A percentile compares a stretch with the other conserved stretches of the same genome.
Conservation (phyloP, 2,888 invertebrate species). For the Apotomis turbidana region DNA sequence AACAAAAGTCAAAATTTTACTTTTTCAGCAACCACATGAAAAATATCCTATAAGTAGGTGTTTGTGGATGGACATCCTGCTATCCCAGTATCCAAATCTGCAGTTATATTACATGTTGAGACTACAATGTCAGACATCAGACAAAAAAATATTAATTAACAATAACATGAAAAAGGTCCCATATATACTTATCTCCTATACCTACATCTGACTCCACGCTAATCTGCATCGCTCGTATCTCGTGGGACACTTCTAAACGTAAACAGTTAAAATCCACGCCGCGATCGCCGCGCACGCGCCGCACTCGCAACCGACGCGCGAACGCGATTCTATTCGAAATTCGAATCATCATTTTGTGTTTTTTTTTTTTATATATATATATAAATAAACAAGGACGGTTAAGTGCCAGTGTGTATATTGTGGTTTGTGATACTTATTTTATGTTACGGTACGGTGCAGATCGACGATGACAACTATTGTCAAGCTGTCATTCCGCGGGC, state of each 20-base stretch:
- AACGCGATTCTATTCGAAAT: constrained; percentile 48
- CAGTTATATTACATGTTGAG: no score
- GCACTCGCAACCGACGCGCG: constrained; percentile 49
- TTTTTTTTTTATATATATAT: constrained; percentile 29
- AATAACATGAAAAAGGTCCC: no score
- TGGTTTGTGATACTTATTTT: constrained; percentile 46
- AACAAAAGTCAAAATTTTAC: no score
- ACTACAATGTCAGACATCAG: no score
- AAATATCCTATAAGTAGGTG: no score
- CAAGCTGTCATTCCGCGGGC: constrained; percentile 47
- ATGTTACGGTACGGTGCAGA: constrained; percentile 38
- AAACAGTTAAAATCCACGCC: constrained; percentile 76
- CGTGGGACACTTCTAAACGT: constrained; percentile 47
- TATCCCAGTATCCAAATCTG: no score
- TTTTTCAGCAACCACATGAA: no score
- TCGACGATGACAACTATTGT: constrained; percentile 46
- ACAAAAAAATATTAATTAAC: no score
- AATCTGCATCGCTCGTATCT: constrained; percentile 39
- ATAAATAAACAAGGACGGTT: constrained; percentile 24
- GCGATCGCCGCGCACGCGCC: constrained; percentile 78
- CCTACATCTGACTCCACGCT: constrained; percentile 25
- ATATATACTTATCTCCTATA: not conserved
- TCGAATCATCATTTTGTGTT: constrained; percentile 10
- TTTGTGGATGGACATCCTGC: no score
- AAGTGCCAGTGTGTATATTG: constrained; percentile 41